Evolutionary conservation across 1,140 invertebrate species (phyloP).

Genomic region (Drosophila truncata): DNA sequence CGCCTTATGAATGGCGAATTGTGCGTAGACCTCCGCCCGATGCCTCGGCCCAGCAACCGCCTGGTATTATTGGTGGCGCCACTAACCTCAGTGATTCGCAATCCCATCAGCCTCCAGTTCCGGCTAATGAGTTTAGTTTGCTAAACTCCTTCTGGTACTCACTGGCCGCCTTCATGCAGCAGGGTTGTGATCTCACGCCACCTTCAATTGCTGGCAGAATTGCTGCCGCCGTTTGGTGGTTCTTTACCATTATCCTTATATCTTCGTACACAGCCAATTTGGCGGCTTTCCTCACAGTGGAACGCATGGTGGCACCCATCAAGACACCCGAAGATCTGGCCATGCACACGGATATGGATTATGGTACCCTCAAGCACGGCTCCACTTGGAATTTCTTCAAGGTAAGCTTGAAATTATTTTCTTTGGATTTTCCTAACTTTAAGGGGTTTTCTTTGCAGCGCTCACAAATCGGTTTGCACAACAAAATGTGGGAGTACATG

Average conservation of each 20-base stretch:
- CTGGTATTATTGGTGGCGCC: slow-evolving; percentile 72
- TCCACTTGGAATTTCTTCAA: slow-evolving; percentile 97
- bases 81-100: slow-evolving; percentile 36
- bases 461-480: slow-evolving; percentile 95
- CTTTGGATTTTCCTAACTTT: slow-evolving; percentile 2
- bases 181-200: slow-evolving; percentile 98
- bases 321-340: slow-evolving; percentile 98
- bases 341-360: slow-evolving; percentile 97
- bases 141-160: slow-evolving; percentile 99
- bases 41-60: slow-evolving; percentile 64
- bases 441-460: slow-evolving; percentile 87
- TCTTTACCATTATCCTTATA: slow-evolving; percentile 99
- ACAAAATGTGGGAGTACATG: slow-evolving; percentile 99
- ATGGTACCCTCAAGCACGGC: slow-evolving; percentile 94
- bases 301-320: slow-evolving; percentile 97
- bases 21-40: slow-evolving; percentile 84
- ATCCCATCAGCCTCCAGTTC: slow-evolving; percentile 22
- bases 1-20: slow-evolving; percentile 96
- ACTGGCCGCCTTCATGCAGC: slow-evolving; percentile 98
- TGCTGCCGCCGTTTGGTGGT: slow-evolving; percentile 99
- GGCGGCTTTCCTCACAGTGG: slow-evolving; percentile 98
- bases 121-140: slow-evolving; percentile 96
- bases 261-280: slow-evolving; percentile 99
- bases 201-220: slow-evolving; percentile 94
- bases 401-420: slow-evolving; percentile 86